Evolutionary conservation across 2,888 invertebrate species (phyloP).

Genomic region (Cosmorhoe ocellata): DNA sequence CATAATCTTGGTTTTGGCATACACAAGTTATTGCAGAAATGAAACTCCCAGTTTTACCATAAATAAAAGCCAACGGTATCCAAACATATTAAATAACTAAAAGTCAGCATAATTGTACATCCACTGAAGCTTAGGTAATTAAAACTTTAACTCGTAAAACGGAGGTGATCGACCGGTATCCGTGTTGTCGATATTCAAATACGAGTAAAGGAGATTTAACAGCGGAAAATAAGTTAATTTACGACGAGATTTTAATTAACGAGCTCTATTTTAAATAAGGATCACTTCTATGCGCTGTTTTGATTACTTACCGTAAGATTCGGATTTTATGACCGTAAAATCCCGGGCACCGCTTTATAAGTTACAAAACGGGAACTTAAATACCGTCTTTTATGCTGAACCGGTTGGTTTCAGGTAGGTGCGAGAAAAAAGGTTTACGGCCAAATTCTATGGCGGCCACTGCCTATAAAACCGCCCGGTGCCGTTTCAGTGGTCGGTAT

Average conservation of each 20-base stretch:
- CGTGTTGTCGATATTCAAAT: too few relatives aligned
- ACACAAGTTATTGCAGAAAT: neutral
- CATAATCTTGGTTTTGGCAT: constrained; percentile 47
- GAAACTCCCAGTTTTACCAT: constrained; percentile 17
- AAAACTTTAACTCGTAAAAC: too few relatives aligned
- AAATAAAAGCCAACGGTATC: too few relatives aligned
- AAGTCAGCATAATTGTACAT: too few relatives aligned
- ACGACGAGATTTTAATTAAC: too few relatives aligned
- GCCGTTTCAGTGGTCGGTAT: neutral
- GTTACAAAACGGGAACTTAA: constrained; percentile 33
- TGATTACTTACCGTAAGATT: neutral
- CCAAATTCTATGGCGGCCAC: constrained; percentile 10
- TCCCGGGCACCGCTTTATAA: constrained; percentile 34
- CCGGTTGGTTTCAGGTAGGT: constrained; percentile 7
- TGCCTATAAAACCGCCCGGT: neutral
- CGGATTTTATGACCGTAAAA: constrained; percentile 34
- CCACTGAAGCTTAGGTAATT: too few relatives aligned
- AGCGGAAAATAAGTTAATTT: too few relatives aligned
- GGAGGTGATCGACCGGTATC: too few relatives aligned
- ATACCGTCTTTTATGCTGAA: constrained; percentile 24
- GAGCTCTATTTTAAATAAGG: neutral
- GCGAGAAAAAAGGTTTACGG: constrained; percentile 17
- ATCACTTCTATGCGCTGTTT: neutral
- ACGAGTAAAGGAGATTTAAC: too few relatives aligned
- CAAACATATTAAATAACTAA: too few relatives aligned